Conservation (phyloP, 2,113 vertebrate species). For the Megaceryle torquata region DNA sequence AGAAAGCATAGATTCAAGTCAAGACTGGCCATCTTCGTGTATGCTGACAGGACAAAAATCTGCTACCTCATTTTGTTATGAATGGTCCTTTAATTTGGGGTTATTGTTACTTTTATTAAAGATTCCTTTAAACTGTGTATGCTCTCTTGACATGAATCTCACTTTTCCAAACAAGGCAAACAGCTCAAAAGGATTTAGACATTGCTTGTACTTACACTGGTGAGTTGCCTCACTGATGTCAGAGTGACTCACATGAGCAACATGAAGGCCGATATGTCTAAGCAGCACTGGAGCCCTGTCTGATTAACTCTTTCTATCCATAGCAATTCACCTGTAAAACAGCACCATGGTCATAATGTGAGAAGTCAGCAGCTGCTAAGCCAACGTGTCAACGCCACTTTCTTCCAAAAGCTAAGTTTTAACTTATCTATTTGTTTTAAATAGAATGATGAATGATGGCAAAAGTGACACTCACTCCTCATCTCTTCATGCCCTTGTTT, state of each 20-base stretch:
- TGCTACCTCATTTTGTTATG: not conserved
- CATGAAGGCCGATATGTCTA: not conserved
- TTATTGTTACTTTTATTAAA: not conserved
- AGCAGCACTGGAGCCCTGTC: not conserved
- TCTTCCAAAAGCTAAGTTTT: not conserved
- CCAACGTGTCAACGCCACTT: not conserved
- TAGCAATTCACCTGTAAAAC: not conserved
- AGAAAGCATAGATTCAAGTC: not conserved
- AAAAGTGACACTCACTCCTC: not conserved
- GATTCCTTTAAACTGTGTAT: not conserved
- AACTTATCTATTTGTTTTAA: not conserved
- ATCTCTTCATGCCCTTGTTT: not conserved
- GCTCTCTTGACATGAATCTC: not conserved
- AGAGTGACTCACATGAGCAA: not conserved
- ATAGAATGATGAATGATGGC: not conserved
- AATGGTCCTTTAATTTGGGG: not conserved
- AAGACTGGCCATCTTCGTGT: not conserved
- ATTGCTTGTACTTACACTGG: not conserved
- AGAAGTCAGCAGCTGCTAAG: not conserved
- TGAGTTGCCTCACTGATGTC: not conserved
- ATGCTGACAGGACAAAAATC: not conserved
- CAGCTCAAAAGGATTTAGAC: not conserved
- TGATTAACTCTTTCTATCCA: not conserved
- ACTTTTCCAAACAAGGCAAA: not conserved
- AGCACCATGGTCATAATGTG: not conserved